Base-by-base conservation (phyloP, 2,113 vertebrate genomes). In the Petaurus breviceps region DNA sequence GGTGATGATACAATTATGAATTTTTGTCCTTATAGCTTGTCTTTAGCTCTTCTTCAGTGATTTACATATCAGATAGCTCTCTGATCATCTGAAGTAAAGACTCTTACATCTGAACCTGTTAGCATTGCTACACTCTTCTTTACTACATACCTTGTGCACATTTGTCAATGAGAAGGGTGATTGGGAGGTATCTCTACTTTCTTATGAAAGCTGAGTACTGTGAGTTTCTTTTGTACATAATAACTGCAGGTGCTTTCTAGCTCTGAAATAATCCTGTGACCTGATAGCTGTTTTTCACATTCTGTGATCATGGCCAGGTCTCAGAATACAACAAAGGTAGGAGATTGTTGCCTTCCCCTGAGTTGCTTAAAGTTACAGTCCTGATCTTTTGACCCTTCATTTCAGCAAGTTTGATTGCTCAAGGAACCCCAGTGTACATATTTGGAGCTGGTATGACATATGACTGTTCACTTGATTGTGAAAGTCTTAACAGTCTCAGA, bases 311-410 rank as follows among this genome's bases (percentile, higher is more conserved):
- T 84, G 95, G 97, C 90, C 97, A 97, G 97, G 97, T 98, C 98
- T 96, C 95, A 98, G 98, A 98, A 97, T 97, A 95, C 96, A 97
- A 97, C 95, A 98, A 98, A 98, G 97, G 97, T 98, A 61, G 98
- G 97, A 98, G 97, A 98, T 96, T 98, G 94, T 97, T 98, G 97
- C 97, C 93, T 98, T 98, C 97, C 97, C 97, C 95, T 96, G 96
- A 97, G 97, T 92, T 98, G 97, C 97, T 97, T 98, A 97, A 98
- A 98, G 98, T 98, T 98, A 98, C 97, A 96, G 95, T 93, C 92
- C 53, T 98, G 98, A 98, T 98, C 98, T 98, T 97, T 98, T 98
- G 98, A 98, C 98, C 98, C 98, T 98, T 97, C 98, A 98, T 99
- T 99, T 98, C 98, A 98, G 97, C 95, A 97, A 96, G 97, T 98